Evolutionary conservation across 2,113 vertebrate genomes (phyloP), one percentile per base, ranked within the genome.

Genomic region (Xiphias gladius): DNA sequence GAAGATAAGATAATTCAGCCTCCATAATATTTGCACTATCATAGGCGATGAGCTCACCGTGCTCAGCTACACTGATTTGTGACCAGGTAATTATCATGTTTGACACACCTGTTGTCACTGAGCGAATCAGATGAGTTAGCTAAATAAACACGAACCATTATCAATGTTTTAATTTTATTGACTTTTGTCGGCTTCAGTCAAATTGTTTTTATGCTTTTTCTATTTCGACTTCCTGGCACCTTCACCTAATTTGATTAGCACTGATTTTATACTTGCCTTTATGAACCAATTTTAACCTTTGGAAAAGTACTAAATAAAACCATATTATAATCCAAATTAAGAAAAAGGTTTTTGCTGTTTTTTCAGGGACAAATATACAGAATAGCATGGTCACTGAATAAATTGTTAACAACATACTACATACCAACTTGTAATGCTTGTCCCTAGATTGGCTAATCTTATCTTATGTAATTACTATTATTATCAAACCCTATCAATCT

Each of bases 1-100:
- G 13, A 73, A 55, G 82, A 78, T 73, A 73, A 67, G 43, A 62
- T 59, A 62, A 46, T 17, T 76, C 46, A 62, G 32, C 52, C 41
- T 57, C 37, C 10, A 58, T 26, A 43, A 41, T 3, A 9, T 70
- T 52, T 17, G 30, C 30, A 35, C 48, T 69, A 17, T 37, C 2
- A 1, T 11, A 28, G 26, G 6, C 2, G 26, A 65, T 41, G 20
- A 41, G 11, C 7, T 41, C n/a, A n/a, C 10, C 5, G 13, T 22
- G 10, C 10, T 20, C 59, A 55, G 3, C 30, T 35, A 19, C 8
- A 7, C 9, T 48, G 57, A 62, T 62, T 48, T n/a, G 22, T 24
- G 0, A 19, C 22, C 14, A 13, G 28, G 28, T 50, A 48, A 16
- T 48, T 32, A 62, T 54, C 30, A 24, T 22, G 46, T 50, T 20